Percentiles rank a stretch among this genome's conserved stretches.
Evolutionary conservation across 2,113 vertebrate genomes (phyloP).

Genomic region (Varanus komodoensis): DNA sequence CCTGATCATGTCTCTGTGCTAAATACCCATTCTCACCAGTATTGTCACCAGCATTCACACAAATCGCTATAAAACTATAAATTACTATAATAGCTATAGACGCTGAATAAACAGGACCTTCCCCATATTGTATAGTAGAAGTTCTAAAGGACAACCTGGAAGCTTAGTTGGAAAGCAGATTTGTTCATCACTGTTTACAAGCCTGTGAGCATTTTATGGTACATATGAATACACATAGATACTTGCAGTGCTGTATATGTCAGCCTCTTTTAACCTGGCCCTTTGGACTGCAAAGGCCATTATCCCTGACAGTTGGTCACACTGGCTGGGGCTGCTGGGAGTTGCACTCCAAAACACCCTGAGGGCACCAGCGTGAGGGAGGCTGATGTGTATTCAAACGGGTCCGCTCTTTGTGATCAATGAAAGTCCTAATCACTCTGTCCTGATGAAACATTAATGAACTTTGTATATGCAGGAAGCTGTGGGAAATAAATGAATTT

Average conservation of each 20-base stretch:
- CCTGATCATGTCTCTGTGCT: background rate
- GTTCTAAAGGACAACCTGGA: background rate
- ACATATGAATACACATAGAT: background rate
- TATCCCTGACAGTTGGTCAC: too few relatives aligned
- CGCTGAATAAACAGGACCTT: background rate
- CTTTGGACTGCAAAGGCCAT: too few relatives aligned
- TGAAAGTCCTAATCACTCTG: constrained; percentile 63
- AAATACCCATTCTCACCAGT: background rate
- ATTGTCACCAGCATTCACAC: background rate
- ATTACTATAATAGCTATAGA: background rate
- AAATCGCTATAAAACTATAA: background rate
- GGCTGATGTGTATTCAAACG: constrained; percentile 9
- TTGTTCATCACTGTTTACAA: accelerated
- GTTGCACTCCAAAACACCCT: too few relatives aligned
- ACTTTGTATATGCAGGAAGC: constrained; percentile 77
- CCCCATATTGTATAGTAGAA: background rate
- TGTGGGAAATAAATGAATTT: constrained; percentile 78
- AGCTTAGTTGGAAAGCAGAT: background rate
- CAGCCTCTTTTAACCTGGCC: too few relatives aligned
- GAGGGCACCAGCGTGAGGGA: too few relatives aligned
- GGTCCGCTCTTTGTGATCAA: constrained; percentile 39
- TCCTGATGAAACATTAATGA: constrained; percentile 71
- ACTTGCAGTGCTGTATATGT: background rate
- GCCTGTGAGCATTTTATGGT: background rate
- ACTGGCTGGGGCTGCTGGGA: too few relatives aligned